Evolutionary conservation across 1,140 invertebrate species (phyloP), one percentile per base, ranked within the genome.

Genomic region (Dufourea novaeangliae): DNA sequence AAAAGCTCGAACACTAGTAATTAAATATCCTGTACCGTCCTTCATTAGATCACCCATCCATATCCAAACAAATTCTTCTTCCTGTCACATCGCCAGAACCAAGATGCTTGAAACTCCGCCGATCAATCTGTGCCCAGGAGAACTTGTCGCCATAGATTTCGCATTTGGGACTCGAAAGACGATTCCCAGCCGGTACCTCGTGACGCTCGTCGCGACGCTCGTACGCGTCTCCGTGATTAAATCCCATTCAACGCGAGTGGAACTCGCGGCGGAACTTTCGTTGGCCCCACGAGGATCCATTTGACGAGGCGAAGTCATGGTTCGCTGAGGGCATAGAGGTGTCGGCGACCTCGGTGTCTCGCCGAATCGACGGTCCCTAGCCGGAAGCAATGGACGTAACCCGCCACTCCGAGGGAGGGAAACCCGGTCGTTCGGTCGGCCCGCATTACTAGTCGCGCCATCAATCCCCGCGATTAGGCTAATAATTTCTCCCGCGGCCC

Each of bases 381-480:
- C 22, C 46, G 72, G 70, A 57, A 62, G 12, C 50, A 27, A 25
- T 27, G 25, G 72, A 66, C 72, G 72, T 74, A 54, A 41, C 44
- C 14, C 37, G n/a, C n/a, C n/a, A n/a, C n/a, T n/a, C n/a, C n/a
- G n/a, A n/a, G n/a, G n/a, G n/a, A n/a, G n/a, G 56, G 74, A 70
- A 77, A 62, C 54, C 74, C 74, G 56, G 66, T 75, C 54, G 66
- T 41, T 68, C 73, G 54, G 32, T 12, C 67, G 54, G 44, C 29
- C 74, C 66, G n/a, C n/a, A 70, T 76, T 76, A 70, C 74, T 70
- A 76, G 74, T 70, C 77, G 56, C 59, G 64, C 77, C 80, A 79
- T 79, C 76, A 82, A 82, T 82, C 77, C 80, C 77, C 37, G 61
- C 77, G 77, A 82, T 82, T 82, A 82, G 78, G 34, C 80, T 75